Conservation (phyloP, 2,888 invertebrate species). For the Fissipunctia ypsillon region DNA sequence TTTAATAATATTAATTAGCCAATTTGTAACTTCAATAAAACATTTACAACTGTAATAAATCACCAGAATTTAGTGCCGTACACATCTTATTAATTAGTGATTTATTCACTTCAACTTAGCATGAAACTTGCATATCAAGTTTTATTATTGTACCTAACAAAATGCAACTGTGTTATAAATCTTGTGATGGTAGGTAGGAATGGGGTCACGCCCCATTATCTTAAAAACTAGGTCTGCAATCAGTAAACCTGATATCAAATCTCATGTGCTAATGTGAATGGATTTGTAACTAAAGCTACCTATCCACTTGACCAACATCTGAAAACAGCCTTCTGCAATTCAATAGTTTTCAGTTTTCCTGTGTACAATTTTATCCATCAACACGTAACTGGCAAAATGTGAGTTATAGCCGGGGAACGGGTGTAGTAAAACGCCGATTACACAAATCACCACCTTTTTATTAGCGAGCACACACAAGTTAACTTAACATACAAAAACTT, state of each 20-base stretch:
- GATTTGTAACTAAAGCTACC: background rate
- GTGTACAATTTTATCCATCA: background rate
- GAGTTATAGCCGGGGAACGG: too few species aligned
- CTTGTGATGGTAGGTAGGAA: background rate
- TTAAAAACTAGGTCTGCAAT: constrained; percentile 1
- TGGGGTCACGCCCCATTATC: background rate
- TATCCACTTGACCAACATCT: background rate
- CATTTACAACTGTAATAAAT: constrained; percentile 52
- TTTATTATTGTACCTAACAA: constrained; percentile 31
- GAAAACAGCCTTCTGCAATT: background rate
- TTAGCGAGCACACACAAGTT: too few species aligned
- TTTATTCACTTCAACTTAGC: constrained; percentile 45
- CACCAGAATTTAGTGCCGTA: constrained; percentile 51
- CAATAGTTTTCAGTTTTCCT: too few species aligned
- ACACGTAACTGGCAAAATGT: background rate
- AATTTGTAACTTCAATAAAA: constrained; percentile 50
- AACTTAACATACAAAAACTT: too few species aligned
- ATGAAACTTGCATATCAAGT: constrained; percentile 33
- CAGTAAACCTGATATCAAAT: background rate
- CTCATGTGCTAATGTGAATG: background rate
- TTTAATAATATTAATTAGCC: constrained; percentile 40
- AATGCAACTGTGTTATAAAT: constrained; percentile 31
- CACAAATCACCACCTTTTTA: too few species aligned
- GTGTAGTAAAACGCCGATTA: too few species aligned
- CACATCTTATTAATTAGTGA: constrained; percentile 58